Conservation (phyloP, 2,113 vertebrate species). For the Channa argus region DNA sequence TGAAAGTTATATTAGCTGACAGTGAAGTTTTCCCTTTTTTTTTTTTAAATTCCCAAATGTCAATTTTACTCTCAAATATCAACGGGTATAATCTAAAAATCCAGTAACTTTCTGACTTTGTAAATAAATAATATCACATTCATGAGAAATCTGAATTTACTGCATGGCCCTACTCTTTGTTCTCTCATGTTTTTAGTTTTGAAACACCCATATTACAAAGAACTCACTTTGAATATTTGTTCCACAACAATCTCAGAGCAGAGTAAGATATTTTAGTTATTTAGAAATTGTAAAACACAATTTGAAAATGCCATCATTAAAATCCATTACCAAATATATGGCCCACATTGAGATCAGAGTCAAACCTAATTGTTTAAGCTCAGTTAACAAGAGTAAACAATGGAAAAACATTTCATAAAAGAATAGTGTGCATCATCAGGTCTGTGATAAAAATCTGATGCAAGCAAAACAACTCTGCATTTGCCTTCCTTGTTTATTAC, state of each 20-base stretch:
- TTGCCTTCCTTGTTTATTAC: constrained; percentile 1
- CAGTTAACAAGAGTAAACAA: neutral
- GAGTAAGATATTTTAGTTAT: too few relatives aligned
- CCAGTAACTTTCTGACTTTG: neutral
- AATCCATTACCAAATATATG: too few relatives aligned
- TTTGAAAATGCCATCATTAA: too few relatives aligned
- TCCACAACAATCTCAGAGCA: neutral
- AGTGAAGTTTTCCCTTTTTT: too few relatives aligned
- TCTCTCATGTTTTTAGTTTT: neutral
- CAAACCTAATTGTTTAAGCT: neutral
- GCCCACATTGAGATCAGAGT: neutral
- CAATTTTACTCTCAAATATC: too few relatives aligned
- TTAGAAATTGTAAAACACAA: too few relatives aligned
- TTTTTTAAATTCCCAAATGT: too few relatives aligned
- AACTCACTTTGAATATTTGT: neutral
- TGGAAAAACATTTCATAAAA: neutral
- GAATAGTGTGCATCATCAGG: neutral
- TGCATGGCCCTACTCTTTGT: neutral
- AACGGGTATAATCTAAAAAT: neutral
- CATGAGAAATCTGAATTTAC: neutral
- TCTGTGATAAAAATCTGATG: neutral
- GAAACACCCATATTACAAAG: neutral
- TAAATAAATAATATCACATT: neutral
- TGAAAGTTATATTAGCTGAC: too few relatives aligned
- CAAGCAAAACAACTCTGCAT: neutral